A percentile compares a stretch with the other conserved stretches of the same genome.
Conservation (phyloP, 53 echinoderm and acorn worm species). For the Pentamera pediparva region DNA sequence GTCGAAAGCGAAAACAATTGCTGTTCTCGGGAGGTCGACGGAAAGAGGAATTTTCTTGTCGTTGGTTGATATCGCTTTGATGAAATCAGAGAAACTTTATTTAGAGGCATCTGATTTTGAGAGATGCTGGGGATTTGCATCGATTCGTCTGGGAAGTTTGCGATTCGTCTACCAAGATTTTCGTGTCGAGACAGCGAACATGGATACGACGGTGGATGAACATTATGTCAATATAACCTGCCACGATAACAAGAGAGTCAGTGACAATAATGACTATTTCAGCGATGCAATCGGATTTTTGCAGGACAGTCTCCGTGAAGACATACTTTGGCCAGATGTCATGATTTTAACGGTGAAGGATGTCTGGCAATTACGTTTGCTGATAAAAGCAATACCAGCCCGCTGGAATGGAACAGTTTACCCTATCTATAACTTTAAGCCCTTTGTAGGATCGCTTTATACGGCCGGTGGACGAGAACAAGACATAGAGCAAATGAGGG, state of each 20-base stretch:
- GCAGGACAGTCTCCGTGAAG: neutral
- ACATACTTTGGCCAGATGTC: neutral
- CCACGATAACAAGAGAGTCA: neutral
- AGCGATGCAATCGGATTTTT: neutral
- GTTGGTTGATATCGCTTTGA: neutral
- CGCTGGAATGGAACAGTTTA: neutral
- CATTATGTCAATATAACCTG: neutral
- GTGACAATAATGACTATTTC: neutral
- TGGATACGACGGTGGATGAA: neutral
- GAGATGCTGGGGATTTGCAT: constrained; percentile 9
- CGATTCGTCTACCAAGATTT: neutral
- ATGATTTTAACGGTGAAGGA: neutral
- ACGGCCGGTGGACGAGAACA: neutral
- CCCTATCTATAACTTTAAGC: neutral
- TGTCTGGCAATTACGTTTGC: neutral
- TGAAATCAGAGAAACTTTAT: neutral
- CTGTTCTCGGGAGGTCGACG: constrained; percentile 1
- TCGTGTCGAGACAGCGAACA: neutral
- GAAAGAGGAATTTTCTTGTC: neutral
- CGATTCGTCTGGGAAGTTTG: neutral
- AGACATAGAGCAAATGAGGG: neutral
- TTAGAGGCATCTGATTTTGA: neutral
- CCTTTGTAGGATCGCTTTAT: neutral
- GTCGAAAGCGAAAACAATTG: neutral
- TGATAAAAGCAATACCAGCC: neutral